phyloP scores from a whole-genome alignment of 2,888 invertebrate species.

The Lagria hirta region DNA sequence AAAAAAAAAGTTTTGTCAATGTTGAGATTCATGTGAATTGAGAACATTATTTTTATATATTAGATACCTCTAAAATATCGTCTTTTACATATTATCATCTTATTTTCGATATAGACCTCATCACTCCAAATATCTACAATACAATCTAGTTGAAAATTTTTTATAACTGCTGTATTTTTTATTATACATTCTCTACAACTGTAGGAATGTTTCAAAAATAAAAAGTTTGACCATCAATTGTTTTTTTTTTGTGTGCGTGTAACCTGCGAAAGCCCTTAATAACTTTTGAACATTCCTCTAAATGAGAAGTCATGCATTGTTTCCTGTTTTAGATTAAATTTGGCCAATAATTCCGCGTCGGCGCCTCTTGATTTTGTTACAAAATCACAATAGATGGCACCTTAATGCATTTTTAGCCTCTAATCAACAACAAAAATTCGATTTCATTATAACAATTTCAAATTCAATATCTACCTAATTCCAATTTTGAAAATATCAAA shows the following conservation, averaged over 20 bases:
- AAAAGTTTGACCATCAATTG: slow-evolving; percentile 11
- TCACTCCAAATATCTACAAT: slow-evolving; percentile 21
- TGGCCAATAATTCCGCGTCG: slow-evolving; percentile 27
- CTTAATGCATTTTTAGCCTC: slow-evolving; percentile 1
- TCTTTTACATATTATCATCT: slow-evolving; percentile 29
- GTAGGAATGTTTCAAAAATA: slow-evolving; percentile 27
- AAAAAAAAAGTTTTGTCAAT: slow-evolving; percentile 34
- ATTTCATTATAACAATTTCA: too few relatives aligned
- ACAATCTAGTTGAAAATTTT: slow-evolving; percentile 25
- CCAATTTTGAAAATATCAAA: too few relatives aligned
- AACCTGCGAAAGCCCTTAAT: slow-evolving; percentile 1
- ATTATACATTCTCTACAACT: slow-evolving; percentile 25
- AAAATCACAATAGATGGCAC: slow-evolving; percentile 17
- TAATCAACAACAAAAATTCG: slow-evolving; percentile 22
- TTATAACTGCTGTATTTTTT: slow-evolving; percentile 29
- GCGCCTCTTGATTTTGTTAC: slow-evolving; percentile 11
- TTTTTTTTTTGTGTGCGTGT: neutral
- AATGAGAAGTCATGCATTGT: slow-evolving; percentile 20
- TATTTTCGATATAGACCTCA: slow-evolving; percentile 21
- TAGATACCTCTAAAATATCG: slow-evolving; percentile 30
- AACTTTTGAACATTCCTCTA: slow-evolving; percentile 7
- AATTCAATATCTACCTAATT: too few relatives aligned
- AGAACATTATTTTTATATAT: slow-evolving; percentile 38
- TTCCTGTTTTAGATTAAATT: slow-evolving; percentile 26
- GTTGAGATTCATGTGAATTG: slow-evolving; percentile 36